Base-by-base conservation (phyloP, 2,888 invertebrate genomes). In the Mesorhabditis sp. region DNA sequence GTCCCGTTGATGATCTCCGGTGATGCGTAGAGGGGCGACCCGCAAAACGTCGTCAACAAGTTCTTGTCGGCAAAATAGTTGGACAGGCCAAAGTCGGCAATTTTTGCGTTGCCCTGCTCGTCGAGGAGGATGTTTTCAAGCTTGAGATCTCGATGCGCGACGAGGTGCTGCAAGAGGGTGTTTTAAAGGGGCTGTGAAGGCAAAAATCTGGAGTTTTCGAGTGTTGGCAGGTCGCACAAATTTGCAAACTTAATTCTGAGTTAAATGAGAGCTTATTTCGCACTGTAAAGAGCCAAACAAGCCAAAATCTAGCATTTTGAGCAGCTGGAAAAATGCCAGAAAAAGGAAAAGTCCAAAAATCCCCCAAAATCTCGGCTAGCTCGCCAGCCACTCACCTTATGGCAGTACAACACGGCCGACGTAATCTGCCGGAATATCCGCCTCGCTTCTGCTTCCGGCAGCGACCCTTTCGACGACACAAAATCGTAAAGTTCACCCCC, bases 401-500 rank as follows among this genome's bases (percentile, higher is more conserved):
- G 96, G 88, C 96, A 95, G 89, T 97, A 97, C 88, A 94, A 94
- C 75, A 94, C 93, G 79, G 96, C 95, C 65, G 94, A 95, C 44
- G 94, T 92, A 83, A 96, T 95, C 88, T 96, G 96, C 74, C 96
- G 90, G 88, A 96, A 96, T 88, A 97, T 92, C 85, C 95, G 90
- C 80, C 95, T 90, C 0, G 96, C 95, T 89, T 96, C 96, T 73
- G 92, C 91, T 86, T 96, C 95, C 77, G 90, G 90, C 80, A 97
- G 89, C 79, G 74, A 74, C 28, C 76, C 78, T 67, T 73, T 72
- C 68, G 80, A 92, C 90, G 93, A 93, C 43, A 96, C 90, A 88
- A 94, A 96, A 88, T 96, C 97, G 87, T 97, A 98, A 45, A 98
- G 89, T 88, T 98, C 98, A 72, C 98, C 97, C 72, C 97, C 97